Conservation (phyloP, 2,797 vertebrate genomes). For the Sphaeramia orbicularis region DNA sequence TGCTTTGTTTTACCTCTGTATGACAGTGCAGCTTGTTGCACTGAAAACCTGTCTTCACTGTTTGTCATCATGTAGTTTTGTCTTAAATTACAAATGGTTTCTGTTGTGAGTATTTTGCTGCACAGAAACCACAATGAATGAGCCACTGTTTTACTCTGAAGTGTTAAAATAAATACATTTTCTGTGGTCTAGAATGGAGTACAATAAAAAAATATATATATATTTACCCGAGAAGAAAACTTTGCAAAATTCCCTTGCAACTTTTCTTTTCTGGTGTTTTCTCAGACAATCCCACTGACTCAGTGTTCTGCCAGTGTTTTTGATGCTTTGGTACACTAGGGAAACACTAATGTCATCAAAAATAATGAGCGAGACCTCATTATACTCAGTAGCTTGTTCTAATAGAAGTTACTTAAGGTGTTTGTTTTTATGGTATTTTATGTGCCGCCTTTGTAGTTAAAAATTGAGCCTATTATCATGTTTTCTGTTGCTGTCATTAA, state of each 20-base stretch:
- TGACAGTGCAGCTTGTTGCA: background rate
- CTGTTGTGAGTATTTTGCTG: background rate
- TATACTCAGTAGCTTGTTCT: constrained; percentile 37
- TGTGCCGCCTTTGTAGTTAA: constrained; percentile 58
- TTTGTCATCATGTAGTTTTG: background rate
- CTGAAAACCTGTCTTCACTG: background rate
- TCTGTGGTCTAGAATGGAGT: background rate
- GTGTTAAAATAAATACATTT: background rate
- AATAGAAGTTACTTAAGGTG: constrained; percentile 31
- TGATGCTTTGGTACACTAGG: constrained; percentile 27
- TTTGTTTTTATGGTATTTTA: constrained; percentile 46
- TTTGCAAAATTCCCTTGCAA: background rate
- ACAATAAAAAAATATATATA: too few relatives aligned
- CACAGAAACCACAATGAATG: background rate
- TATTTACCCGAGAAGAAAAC: background rate
- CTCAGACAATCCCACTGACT: constrained; percentile 37
- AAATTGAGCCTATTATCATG: constrained; percentile 19
- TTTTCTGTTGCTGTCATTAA: constrained; percentile 31
- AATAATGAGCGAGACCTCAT: constrained; percentile 60
- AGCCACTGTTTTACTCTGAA: background rate
- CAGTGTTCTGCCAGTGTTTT: constrained; percentile 29
- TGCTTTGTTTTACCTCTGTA: too few relatives aligned
- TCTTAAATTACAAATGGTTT: constrained; percentile 5
- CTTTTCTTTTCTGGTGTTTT: constrained; percentile 19
- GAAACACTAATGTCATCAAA: constrained; percentile 37